Evolutionary conservation across 2,113 vertebrate genomes (phyloP).

Genomic region (Platysternon megacephalum): DNA sequence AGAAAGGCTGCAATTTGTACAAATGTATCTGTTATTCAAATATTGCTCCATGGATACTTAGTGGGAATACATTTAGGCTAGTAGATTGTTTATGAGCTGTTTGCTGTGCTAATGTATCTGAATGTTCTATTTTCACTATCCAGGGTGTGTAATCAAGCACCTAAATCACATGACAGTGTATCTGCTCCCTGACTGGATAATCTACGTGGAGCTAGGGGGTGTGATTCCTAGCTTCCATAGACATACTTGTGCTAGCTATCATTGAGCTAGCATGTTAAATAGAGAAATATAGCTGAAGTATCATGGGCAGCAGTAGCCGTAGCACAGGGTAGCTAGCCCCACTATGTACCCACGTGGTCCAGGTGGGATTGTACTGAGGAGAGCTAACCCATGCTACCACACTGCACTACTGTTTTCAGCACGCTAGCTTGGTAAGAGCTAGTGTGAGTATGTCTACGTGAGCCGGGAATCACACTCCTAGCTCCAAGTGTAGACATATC

Average conservation of each 20-base stretch:
- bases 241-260: neutral
- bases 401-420: neutral
- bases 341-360: neutral
- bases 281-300: neutral
- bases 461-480: neutral
- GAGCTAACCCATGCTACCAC: neutral
- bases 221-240: neutral
- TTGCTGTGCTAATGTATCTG: neutral
- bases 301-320: neutral
- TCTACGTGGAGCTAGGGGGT: neutral
- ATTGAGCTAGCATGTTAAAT: neutral
- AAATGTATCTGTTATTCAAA: neutral
- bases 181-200: neutral
- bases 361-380: neutral
- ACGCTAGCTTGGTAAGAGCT: neutral
- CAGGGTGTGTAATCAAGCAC: neutral
- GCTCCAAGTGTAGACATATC: neutral
- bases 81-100: neutral
- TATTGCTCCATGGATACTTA: neutral
- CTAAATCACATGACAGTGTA: neutral
- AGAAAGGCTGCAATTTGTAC: neutral
- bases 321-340: neutral
- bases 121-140: neutral
- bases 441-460: neutral
- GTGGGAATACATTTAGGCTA: neutral